phyloP scores from a whole-genome alignment of 2,113 vertebrate genomes.

The Macrotis lagotis region DNA sequence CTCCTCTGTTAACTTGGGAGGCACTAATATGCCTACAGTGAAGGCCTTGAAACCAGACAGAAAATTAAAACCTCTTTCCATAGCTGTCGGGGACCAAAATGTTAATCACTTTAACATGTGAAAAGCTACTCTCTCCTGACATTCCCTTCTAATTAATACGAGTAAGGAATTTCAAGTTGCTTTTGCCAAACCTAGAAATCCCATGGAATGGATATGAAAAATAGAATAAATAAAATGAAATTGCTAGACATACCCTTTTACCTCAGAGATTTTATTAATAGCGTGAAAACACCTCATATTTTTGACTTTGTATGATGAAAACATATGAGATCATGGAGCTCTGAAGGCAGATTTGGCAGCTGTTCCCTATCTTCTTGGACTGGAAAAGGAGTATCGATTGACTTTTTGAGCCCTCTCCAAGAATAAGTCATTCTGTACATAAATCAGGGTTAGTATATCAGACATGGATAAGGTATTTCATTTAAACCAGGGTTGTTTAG shows the following conservation, averaged over 20 bases:
- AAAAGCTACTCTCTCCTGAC: neutral
- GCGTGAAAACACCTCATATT: constrained; percentile 22
- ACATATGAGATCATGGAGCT: neutral
- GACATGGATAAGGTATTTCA: neutral
- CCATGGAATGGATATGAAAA: neutral
- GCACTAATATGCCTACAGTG: neutral
- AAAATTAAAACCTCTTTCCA: neutral
- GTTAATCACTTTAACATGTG: neutral
- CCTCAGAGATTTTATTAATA: neutral
- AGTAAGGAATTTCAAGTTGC: neutral
- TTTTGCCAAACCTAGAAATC: constrained; percentile 22
- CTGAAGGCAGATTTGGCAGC: accelerated
- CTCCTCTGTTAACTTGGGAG: neutral
- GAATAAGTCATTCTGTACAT: neutral
- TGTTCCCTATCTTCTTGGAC: neutral
- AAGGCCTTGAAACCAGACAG: neutral
- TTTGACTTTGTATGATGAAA: neutral
- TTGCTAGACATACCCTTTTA: neutral
- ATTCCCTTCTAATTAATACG: neutral
- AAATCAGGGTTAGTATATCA: neutral
- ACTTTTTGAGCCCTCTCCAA: neutral
- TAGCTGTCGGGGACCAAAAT: neutral
- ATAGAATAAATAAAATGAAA: neutral
- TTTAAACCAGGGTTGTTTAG: neutral
- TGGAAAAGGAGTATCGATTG: neutral